Percentiles rank a stretch among this genome's conserved stretches.
phyloP scores from a whole-genome alignment of 2,888 invertebrate genomes.

The Netelia inedita region DNA sequence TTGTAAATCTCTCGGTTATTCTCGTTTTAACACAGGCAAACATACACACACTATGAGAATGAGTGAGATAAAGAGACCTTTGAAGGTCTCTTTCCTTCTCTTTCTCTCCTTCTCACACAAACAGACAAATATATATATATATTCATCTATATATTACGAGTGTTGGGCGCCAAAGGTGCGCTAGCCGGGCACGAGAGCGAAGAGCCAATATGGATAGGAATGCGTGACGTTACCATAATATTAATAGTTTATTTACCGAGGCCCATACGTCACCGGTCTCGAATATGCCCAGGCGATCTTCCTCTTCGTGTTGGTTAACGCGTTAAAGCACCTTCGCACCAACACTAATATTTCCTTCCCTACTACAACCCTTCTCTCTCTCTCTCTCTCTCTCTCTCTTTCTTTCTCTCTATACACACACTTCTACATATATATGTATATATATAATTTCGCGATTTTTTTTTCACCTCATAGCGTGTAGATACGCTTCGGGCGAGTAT shows the following conservation, averaged over 20 bases:
- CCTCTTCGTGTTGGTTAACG: constrained; percentile 62
- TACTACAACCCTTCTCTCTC: constrained; percentile 46
- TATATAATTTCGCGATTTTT: background rate
- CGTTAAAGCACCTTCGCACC: constrained; percentile 52
- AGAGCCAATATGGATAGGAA: constrained; percentile 85
- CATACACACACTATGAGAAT: background rate
- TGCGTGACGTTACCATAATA: constrained; percentile 85
- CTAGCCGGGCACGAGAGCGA: constrained; percentile 72
- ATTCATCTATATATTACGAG: constrained; percentile 56
- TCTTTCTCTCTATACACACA: too few relatives aligned
- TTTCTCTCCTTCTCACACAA: constrained; percentile 45
- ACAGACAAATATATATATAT: constrained; percentile 4
- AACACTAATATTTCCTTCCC: constrained; percentile 13
- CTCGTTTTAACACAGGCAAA: constrained; percentile 40
- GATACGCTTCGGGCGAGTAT: constrained; percentile 81
- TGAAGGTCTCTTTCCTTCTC: constrained; percentile 20
- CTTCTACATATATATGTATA: constrained; percentile 13
- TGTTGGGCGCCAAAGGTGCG: constrained; percentile 77
- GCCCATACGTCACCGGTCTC: constrained; percentile 83
- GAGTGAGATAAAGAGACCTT: constrained; percentile 26
- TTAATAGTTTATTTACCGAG: constrained; percentile 85
- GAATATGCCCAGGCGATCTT: constrained; percentile 37
- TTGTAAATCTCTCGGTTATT: constrained; percentile 79
- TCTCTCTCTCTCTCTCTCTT: background rate
- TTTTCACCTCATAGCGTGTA: constrained; percentile 36